Evolutionary conservation across 2,113 vertebrate genomes (phyloP), one percentile per base, ranked within the genome.

Genomic region (Orcinus orca): DNA sequence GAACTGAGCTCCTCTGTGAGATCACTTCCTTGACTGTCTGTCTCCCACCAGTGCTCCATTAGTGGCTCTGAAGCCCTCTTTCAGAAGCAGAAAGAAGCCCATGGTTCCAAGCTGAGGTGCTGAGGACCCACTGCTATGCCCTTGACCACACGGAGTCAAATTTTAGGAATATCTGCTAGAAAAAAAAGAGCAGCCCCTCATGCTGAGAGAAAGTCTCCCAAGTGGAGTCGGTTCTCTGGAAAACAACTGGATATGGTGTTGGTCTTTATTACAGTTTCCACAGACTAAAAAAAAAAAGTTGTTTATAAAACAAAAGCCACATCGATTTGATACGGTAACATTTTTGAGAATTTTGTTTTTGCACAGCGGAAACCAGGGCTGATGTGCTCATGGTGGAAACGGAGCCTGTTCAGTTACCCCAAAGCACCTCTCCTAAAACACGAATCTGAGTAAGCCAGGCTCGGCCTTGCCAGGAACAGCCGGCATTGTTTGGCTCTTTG

Each of bases 261-360:
- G 77, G 81, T 95, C 95, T 97, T 97, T 92, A 95, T 95, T 93
- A 95, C 62, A 92, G 82, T 93, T 95, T 97, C 93, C 82, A 93
- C 79, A 80, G 93, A 62, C 55, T 4, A 0, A 63, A 93, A 93
- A 95, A 55, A 89, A 70, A 62, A 85, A 14, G 47, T 88, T 97
- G 93, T 97, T 97, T 97, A 92, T 96, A 93, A 97, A 97, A 97
- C 93, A 97, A 97, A 97, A 95, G 86, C 93, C 87, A 20, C 93
- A 62, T 86, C 21, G 36, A 96, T 98, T 97, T 96, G 92, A 92
- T 95, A 93, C 68, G 86, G 95, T 95, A 65, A 80, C 95, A 65
- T 93, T 88, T 95, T 97, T 94, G 47, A 73, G 85, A 73, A 88
- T 79, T 97, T 97, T 97, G 95, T 96, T 97, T 97, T 97, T 94